These are phyloP conservation scores for Hyposoter dolosus DNA, from an alignment of 2,888 invertebrate species.

Conservation along the genomic window DNA sequence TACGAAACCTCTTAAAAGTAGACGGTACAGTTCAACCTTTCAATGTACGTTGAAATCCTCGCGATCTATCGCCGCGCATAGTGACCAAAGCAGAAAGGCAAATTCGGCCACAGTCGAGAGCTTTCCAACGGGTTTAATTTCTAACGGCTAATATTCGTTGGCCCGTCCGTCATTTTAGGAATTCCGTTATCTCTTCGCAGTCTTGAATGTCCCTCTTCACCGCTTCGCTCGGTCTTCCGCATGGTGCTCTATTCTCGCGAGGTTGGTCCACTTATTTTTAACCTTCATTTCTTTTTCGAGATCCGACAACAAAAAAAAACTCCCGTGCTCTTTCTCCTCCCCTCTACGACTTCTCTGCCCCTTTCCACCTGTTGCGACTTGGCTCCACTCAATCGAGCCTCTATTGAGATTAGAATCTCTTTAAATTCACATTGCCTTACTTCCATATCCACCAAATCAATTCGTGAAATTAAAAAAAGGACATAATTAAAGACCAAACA, in stretches of 20 bases:
- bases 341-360: neutral
- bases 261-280: constrained; percentile 49
- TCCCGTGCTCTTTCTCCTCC: neutral
- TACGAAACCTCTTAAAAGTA: neutral
- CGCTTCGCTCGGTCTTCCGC: constrained; percentile 38
- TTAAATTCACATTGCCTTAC: constrained; percentile 17
- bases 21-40: neutral
- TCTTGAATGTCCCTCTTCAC: constrained; percentile 48
- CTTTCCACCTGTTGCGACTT: constrained; percentile 64
- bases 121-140: constrained; percentile 80
- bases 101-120: constrained; percentile 56
- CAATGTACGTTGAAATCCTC: constrained; percentile 30
- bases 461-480: neutral
- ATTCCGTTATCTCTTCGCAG: constrained; percentile 80
- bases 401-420: constrained; percentile 55
- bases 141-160: constrained; percentile 82
- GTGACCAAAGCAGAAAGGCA: constrained; percentile 48
- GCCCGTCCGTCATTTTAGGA: constrained; percentile 77
- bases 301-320: constrained; percentile 22
- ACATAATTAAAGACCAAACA: neutral
- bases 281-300: constrained; percentile 41
- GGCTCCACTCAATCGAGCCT: constrained; percentile 72
- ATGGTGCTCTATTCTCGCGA: constrained; percentile 43
- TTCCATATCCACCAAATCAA: neutral
- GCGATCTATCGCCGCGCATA: constrained; percentile 23